Evolutionary conservation across 2,113 vertebrate genomes (phyloP).

Genomic region (Nannobrachium achirus): DNA sequence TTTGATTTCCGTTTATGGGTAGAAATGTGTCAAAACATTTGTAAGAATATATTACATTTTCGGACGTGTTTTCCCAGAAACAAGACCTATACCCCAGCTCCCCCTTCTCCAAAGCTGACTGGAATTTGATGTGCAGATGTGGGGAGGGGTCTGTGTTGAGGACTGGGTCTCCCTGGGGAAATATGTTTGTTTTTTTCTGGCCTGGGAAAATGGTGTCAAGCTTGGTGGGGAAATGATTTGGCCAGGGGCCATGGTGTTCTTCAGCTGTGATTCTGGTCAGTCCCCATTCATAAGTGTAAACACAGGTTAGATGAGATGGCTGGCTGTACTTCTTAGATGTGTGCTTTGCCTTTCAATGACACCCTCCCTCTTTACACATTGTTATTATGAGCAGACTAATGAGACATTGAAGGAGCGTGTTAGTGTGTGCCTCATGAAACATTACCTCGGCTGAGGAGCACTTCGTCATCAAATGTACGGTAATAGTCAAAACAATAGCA

Average conservation of each 20-base stretch:
- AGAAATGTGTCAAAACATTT: slow-evolving; percentile 20
- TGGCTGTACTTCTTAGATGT: neutral
- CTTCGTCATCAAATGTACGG: too few relatives aligned
- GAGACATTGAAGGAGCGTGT: too few relatives aligned
- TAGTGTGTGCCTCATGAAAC: too few relatives aligned
- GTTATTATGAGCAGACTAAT: too few relatives aligned
- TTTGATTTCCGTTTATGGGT: neutral
- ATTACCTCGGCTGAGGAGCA: too few relatives aligned
- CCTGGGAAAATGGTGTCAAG: slow-evolving; percentile 31
- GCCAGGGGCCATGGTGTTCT: neutral
- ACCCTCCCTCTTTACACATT: too few relatives aligned
- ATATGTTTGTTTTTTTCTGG: slow-evolving; percentile 13
- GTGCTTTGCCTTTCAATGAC: too few relatives aligned
- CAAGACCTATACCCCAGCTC: neutral
- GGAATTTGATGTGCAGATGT: slow-evolving; percentile 27
- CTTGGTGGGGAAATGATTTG: slow-evolving; percentile 1
- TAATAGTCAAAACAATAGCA: too few relatives aligned
- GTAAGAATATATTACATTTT: slow-evolving; percentile 1
- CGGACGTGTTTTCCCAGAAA: neutral
- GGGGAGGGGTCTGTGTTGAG: slow-evolving; percentile 18
- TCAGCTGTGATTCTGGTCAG: neutral
- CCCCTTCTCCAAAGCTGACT: neutral
- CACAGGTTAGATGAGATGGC: neutral
- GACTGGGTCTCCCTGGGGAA: slow-evolving; percentile 34
- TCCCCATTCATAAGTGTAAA: slow-evolving; percentile 2